Evolutionary conservation across 1,140 invertebrate genomes (phyloP).

Genomic region (Drosophila subpulchrella): DNA sequence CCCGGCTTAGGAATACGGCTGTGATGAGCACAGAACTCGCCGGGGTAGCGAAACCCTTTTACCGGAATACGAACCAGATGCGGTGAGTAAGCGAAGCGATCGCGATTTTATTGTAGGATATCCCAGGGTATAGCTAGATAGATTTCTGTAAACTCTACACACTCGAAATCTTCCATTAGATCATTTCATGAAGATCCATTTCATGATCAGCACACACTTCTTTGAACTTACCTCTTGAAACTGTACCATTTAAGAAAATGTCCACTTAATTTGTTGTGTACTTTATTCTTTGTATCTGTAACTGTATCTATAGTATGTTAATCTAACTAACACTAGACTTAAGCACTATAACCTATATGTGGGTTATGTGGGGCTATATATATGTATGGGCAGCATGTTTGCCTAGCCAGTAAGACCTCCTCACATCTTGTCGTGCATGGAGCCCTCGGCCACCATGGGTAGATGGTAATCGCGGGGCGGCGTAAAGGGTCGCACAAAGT

Average conservation of each 20-base stretch:
- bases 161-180: neutral
- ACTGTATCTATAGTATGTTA: constrained; percentile 50
- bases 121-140: neutral
- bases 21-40: constrained; percentile 87
- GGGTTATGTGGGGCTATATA: constrained; percentile 17
- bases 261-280: constrained; percentile 30
- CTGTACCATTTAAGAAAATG: neutral
- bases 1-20: constrained; percentile 85
- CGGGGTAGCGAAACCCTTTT: constrained; percentile 88
- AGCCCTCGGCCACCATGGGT: constrained; percentile 56
- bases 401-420: neutral
- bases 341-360: constrained; percentile 62
- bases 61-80: constrained; percentile 88
- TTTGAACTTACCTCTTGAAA: neutral
- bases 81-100: constrained; percentile 86
- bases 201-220: constrained; percentile 35
- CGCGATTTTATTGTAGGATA: neutral
- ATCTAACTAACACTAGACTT: constrained; percentile 59
- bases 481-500: constrained; percentile 80
- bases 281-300: constrained; percentile 58
- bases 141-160: neutral
- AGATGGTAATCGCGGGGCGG: constrained; percentile 82
- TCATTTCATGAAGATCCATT: constrained; percentile 28
- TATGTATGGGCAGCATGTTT: constrained; percentile 3
- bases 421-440: constrained; percentile 70